These are phyloP conservation scores for Miltochrista miniata DNA, from an alignment of 2,888 invertebrate species.

Conservation along the genomic window DNA sequence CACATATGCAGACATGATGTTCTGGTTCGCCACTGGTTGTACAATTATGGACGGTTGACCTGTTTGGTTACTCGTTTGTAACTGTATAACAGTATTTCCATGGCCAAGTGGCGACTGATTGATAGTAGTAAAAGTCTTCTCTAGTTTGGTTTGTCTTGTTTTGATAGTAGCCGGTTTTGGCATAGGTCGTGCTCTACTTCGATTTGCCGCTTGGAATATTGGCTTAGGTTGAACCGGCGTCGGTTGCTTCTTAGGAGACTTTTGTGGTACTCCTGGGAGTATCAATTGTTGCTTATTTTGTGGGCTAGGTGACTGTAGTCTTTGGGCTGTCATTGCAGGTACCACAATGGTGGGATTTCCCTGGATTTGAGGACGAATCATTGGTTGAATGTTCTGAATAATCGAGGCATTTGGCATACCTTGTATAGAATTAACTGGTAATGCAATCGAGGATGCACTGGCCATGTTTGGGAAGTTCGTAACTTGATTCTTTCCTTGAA, in stretches of 20 bases:
- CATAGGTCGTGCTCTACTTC: conserved; percentile 73
- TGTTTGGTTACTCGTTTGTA: conserved; percentile 82
- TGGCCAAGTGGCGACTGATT: conserved; percentile 73
- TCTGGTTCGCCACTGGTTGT: conserved; percentile 85
- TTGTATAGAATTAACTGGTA: conserved; percentile 78
- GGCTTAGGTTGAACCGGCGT: conserved; percentile 76
- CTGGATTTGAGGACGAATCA: conserved; percentile 77
- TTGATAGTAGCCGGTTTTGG: conserved; percentile 77
- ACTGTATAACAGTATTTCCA: conserved; percentile 81
- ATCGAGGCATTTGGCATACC: conserved; percentile 75
- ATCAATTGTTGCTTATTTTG: conserved; percentile 77
- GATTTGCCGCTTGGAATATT: conserved; percentile 72
- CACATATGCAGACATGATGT: conserved; percentile 86
- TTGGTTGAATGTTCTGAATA: conserved; percentile 79
- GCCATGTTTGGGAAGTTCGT: conserved; percentile 78
- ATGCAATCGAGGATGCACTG: conserved; percentile 76
- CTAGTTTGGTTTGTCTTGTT: conserved; percentile 71
- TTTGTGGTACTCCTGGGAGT: conserved; percentile 68
- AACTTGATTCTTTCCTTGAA: conserved; percentile 76
- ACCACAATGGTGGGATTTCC: conserved; percentile 77
- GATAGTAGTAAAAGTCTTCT: conserved; percentile 75
- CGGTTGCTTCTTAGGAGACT: conserved; percentile 78
- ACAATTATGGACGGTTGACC: conserved; percentile 87
- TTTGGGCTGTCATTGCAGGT: conserved; percentile 74
- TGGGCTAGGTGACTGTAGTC: conserved; percentile 69